Percentiles rank a stretch among this genome's conserved stretches.
Evolutionary conservation across 35 echinoderm and acorn worm species (phyloP).

Genomic region (Lytechinus pictus): DNA sequence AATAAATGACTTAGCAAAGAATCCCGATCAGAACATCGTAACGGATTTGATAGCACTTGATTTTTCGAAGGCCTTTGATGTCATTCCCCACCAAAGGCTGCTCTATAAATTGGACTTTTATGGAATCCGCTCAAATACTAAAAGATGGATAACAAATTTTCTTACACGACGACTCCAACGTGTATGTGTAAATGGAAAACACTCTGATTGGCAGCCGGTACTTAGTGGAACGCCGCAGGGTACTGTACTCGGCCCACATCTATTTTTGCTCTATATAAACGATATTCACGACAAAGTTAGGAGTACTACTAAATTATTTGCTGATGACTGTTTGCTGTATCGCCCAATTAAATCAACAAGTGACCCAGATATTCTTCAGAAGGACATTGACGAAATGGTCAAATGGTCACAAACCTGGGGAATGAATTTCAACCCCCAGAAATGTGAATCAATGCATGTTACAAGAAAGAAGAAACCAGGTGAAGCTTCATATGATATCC

Average conservation of each 20-base stretch:
- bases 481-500: neutral
- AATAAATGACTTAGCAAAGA: no score
- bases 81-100: neutral
- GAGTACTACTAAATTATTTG: conserved; percentile 34
- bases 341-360: conserved; percentile 18
- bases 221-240: conserved; percentile 50
- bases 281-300: conserved; percentile 32
- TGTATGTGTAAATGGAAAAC: conserved; percentile 31
- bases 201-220: conserved; percentile 33
- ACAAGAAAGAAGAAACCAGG: no score
- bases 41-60: neutral
- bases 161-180: conserved; percentile 33
- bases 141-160: neutral
- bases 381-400: conserved; percentile 25
- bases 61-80: conserved; percentile 54
- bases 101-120: neutral
- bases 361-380: conserved; percentile 8
- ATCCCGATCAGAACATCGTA: no score
- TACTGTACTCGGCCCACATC: conserved; percentile 51
- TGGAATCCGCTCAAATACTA: neutral
- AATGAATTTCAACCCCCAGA: conserved; percentile 50
- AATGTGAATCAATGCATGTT: conserved; percentile 23
- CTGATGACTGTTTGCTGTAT: conserved; percentile 50
- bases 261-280: conserved; percentile 48
- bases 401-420: conserved; percentile 51